Evolutionary conservation across 2,797 vertebrate species (phyloP).

Genomic region (Gadopsis bispinosus): DNA sequence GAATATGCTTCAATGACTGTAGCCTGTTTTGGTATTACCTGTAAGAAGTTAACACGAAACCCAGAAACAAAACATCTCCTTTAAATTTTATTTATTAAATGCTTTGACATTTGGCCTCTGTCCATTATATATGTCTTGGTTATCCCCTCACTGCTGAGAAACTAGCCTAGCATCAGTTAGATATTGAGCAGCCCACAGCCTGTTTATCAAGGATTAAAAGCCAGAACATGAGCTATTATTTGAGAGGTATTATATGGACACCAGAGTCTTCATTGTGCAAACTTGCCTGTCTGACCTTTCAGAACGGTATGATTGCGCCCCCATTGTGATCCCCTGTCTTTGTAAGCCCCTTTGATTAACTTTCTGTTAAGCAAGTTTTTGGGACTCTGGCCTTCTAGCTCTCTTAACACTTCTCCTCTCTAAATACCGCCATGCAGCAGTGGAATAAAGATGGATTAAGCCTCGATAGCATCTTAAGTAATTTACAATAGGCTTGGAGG

Average conservation of each 20-base stretch:
- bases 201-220: slow-evolving; percentile 95
- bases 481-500: slow-evolving; percentile 93
- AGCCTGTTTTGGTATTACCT: neutral
- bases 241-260: slow-evolving; percentile 82
- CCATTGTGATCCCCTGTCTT: slow-evolving; percentile 87
- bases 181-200: slow-evolving; percentile 85
- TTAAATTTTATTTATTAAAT: slow-evolving; percentile 72
- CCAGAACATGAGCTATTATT: slow-evolving; percentile 86
- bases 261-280: slow-evolving; percentile 78
- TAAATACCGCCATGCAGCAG: slow-evolving; percentile 86
- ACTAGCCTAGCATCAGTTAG: slow-evolving; percentile 79
- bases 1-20: neutral
- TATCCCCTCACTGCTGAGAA: slow-evolving; percentile 56
- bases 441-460: slow-evolving; percentile 93
- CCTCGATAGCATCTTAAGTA: slow-evolving; percentile 95
- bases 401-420: slow-evolving; percentile 75
- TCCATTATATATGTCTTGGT: slow-evolving; percentile 66
- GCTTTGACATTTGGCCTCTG: slow-evolving; percentile 66
- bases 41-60: slow-evolving; percentile 21
- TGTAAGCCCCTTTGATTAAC: slow-evolving; percentile 90
- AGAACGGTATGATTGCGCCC: slow-evolving; percentile 64
- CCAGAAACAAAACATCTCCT: slow-evolving; percentile 58
- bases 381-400: slow-evolving; percentile 83
- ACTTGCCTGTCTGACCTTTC: slow-evolving; percentile 79
- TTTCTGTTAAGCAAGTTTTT: slow-evolving; percentile 96